Percentiles rank a stretch among this genome's conserved stretches.
Evolutionary conservation across 2,888 invertebrate genomes (phyloP).

Genomic region (Chesias legatella): DNA sequence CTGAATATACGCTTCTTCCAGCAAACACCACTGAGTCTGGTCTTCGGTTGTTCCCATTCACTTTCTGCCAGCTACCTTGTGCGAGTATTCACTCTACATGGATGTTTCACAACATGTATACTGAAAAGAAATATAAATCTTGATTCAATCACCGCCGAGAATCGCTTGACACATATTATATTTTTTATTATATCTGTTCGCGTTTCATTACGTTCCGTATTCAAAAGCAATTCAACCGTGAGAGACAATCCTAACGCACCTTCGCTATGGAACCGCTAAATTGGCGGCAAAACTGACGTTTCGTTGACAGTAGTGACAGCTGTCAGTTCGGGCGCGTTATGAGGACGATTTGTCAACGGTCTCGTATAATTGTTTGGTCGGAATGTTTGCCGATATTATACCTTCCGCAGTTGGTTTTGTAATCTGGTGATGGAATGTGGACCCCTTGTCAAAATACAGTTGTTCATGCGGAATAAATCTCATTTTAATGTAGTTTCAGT

Average conservation of each 20-base stretch:
- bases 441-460: background rate
- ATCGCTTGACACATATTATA: too few species aligned
- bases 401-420: background rate
- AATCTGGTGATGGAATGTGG: slow-evolving; percentile 3
- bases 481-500: too few species aligned
- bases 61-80: too few species aligned
- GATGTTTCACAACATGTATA: too few species aligned
- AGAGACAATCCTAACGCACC: slow-evolving; percentile 22
- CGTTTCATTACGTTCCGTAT: too few species aligned
- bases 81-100: too few species aligned
- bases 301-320: slow-evolving; percentile 52
- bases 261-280: slow-evolving; percentile 35
- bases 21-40: too few species aligned
- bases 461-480: background rate
- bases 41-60: too few species aligned
- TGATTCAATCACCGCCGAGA: too few species aligned
- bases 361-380: slow-evolving; percentile 41
- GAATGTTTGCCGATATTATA: slow-evolving; percentile 11
- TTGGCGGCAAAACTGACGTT: slow-evolving; percentile 54
- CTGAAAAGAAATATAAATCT: too few species aligned
- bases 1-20: too few species aligned
- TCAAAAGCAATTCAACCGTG: background rate
- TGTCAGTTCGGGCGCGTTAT: slow-evolving; percentile 46
- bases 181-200: too few species aligned
- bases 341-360: slow-evolving; percentile 36